Percentiles rank a stretch among this genome's conserved stretches.
Conservation (phyloP, 30 jellyfish, hydroid and myxozoan genomes). For the Hydra vulgaris region DNA sequence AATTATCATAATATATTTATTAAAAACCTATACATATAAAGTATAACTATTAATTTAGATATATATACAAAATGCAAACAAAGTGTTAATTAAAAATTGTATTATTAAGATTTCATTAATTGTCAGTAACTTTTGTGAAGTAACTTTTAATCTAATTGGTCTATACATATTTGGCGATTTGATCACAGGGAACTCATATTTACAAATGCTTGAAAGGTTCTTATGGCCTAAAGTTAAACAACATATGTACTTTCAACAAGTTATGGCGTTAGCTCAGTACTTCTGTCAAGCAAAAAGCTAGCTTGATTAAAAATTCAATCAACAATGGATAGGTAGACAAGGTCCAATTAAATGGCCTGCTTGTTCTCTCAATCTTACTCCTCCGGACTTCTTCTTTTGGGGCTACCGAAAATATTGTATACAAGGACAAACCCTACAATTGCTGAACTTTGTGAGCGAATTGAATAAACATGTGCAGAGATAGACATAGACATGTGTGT, state of each 20-base stretch:
- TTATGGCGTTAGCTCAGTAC: not conserved
- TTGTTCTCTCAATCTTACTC: not conserved
- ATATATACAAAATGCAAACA: too few relatives aligned
- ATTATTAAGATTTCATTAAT: too few relatives aligned
- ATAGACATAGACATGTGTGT: not conserved
- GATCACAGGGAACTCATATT: not conserved
- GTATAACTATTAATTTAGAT: too few relatives aligned
- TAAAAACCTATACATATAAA: too few relatives aligned
- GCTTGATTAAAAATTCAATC: not conserved
- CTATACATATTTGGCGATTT: not conserved
- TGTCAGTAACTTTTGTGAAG: too few relatives aligned
- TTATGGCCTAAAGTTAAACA: not conserved
- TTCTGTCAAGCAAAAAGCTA: not conserved
- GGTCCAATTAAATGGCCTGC: not conserved
- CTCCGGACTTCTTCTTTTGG: not conserved
- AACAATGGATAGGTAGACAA: not conserved
- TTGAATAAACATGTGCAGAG: not conserved
- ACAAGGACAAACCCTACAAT: not conserved
- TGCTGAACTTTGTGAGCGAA: not conserved
- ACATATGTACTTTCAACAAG: not conserved
- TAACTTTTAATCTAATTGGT: not conserved
- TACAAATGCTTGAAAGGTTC: conserved; percentile 1
- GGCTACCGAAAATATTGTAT: not conserved
- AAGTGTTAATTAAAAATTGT: too few relatives aligned
- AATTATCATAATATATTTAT: too few relatives aligned